Evolutionary conservation across 2,113 vertebrate species (phyloP).

Genomic region (Gorsachius goisagi): DNA sequence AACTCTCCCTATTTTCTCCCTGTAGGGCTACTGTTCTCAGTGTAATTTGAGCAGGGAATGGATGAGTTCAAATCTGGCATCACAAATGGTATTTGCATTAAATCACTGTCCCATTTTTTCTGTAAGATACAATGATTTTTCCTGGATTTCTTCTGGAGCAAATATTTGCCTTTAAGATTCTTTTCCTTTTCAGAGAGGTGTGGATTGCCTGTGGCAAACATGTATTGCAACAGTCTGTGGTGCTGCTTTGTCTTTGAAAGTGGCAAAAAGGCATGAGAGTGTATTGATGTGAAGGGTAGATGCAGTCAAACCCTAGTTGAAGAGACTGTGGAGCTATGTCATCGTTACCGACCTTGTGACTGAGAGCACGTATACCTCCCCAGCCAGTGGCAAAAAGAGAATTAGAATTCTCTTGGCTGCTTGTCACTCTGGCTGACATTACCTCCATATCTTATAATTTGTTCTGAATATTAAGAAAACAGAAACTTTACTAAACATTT

Average conservation of each 20-base stretch:
- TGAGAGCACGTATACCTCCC: not conserved
- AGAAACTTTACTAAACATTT: not conserved
- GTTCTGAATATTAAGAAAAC: not conserved
- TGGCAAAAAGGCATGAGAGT: not conserved
- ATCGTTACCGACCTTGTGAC: not conserved
- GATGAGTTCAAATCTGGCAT: not conserved
- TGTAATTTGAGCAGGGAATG: not conserved
- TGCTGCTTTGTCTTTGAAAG: not conserved
- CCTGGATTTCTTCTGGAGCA: not conserved
- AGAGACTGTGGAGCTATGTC: not conserved
- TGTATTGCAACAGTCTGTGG: not conserved
- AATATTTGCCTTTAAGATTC: not conserved
- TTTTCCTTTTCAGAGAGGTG: not conserved
- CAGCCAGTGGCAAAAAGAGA: not conserved
- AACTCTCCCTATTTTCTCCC: not conserved
- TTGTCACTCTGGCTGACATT: not conserved
- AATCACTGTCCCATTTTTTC: not conserved
- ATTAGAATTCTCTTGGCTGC: not conserved
- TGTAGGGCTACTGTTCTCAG: not conserved
- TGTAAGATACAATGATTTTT: not conserved
- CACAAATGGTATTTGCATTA: not conserved
- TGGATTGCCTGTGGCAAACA: not conserved
- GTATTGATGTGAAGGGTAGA: not conserved
- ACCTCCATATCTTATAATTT: not conserved
- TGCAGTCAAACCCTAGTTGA: fast-evolving